Evolutionary conservation across 2,888 invertebrate species (phyloP), one percentile per base, ranked within the genome.

Genomic region (Suillia variegata): DNA sequence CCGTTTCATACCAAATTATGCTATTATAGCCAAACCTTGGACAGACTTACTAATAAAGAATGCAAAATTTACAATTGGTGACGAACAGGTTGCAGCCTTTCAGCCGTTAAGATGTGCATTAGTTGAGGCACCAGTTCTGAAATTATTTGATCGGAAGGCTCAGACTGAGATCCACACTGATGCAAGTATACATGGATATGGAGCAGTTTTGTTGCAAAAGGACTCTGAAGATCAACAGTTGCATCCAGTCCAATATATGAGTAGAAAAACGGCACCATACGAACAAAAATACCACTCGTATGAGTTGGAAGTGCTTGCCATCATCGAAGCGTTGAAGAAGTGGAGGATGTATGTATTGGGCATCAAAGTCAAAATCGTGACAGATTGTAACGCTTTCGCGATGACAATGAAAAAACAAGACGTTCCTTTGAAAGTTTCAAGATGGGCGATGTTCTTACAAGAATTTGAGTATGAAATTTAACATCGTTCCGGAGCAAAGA

Each of bases 291-390:
- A 62, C 34, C 58, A 57, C 22, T 65, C 65, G 58, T 73, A 76
- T 17, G 71, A 73, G 51, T 38, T 75, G 6, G 71, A 75, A 42
- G 66, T 66, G 1, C 42, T 75, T 1, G 71, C 73, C 0, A 62
- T 76, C 3, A 57, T 73, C 1, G 61, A 61, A 34, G 68, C 72
- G 0, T 22, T 71, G 2, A 67, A 67, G 26, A 73, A 69, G 47
- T 74, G 70, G 65, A 51, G 69, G 1, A 38, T 67, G 1, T 66
- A 59, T 20, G 26, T 61, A 2, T 15, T 62, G 38, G 64, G 67
- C 2, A 56, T 64, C 0, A 56, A 59, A 33, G 13, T 65, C 12
- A 66, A 61, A 20, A 63, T 67, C 0, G 48, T 63, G 15, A 62
- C 63, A 1, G 66, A 70, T 51, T 70, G 67, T 38, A 63, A 65